A percentile compares a stretch with the other conserved stretches of the same genome.
phyloP scores from a whole-genome alignment of 2,113 vertebrate species.

The Peromyscus polionotus region DNA sequence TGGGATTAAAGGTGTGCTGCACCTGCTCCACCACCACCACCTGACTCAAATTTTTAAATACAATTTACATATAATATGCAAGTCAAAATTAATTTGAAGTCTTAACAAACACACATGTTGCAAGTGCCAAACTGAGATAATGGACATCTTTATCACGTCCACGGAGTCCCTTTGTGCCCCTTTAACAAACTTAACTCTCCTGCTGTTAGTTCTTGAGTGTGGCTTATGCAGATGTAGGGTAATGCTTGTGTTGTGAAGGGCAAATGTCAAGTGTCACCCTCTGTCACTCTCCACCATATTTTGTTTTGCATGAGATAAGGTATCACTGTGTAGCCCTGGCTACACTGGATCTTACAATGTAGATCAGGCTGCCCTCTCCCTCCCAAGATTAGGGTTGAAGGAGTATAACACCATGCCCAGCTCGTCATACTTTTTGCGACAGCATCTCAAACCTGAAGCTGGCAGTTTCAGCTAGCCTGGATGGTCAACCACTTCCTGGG shows the following conservation, averaged over 20 bases:
- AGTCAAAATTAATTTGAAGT: not conserved
- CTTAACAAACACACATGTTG: not conserved
- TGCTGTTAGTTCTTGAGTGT: not conserved
- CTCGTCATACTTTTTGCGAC: not conserved
- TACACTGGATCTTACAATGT: not conserved
- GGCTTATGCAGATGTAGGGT: not conserved
- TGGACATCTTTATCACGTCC: not conserved
- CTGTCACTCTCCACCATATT: not conserved
- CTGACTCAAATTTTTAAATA: not conserved
- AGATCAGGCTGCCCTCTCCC: not conserved
- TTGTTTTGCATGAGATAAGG: not conserved
- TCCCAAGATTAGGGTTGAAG: not conserved
- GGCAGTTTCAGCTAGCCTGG: not conserved
- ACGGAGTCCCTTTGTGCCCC: not conserved
- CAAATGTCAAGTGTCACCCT: not conserved
- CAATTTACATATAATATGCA: not conserved
- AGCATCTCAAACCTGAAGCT: not conserved
- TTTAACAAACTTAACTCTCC: not conserved
- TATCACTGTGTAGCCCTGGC: not conserved
- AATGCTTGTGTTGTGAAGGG: not conserved
- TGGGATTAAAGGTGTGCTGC: not conserved
- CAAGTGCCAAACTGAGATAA: not conserved
- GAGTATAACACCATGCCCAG: not conserved
- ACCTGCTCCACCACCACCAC: too few relatives aligned
- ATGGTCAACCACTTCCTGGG: not conserved